Evolutionary conservation across 2,797 vertebrate species (phyloP).

Genomic region (Okamejei kenojei): DNA sequence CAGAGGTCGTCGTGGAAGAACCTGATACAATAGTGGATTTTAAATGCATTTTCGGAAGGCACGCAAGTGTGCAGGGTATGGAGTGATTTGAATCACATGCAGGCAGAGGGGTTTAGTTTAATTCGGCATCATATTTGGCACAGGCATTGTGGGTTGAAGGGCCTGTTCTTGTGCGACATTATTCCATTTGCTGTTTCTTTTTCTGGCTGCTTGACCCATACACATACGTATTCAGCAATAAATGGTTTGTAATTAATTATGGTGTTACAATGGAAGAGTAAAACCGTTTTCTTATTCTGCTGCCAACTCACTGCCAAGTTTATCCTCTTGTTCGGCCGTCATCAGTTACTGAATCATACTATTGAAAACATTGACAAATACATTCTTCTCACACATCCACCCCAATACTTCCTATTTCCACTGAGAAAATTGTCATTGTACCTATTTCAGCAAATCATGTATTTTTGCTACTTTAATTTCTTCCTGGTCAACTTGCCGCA

Average conservation of each 20-base stretch:
- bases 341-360: no score
- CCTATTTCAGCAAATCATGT: neutral
- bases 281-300: neutral
- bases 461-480: neutral
- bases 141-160: no score
- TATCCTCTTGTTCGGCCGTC: neutral
- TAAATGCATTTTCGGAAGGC: no score
- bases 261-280: neutral
- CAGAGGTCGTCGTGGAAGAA: no score
- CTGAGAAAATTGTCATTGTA: neutral
- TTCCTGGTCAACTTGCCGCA: neutral
- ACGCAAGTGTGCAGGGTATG: no score
- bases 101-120: no score
- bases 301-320: neutral
- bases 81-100: neutral
- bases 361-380: neutral
- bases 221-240: neutral
- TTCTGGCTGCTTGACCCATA: neutral
- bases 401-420: neutral
- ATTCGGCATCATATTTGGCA: no score
- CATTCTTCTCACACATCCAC: neutral
- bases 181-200: neutral
- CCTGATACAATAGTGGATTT: no score
- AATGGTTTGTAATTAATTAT: neutral
- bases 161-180: no score